Percentiles rank a stretch among this genome's conserved stretches.
Conservation (phyloP, 2,797 vertebrate genomes). For the Philypnodon macrostomus region DNA sequence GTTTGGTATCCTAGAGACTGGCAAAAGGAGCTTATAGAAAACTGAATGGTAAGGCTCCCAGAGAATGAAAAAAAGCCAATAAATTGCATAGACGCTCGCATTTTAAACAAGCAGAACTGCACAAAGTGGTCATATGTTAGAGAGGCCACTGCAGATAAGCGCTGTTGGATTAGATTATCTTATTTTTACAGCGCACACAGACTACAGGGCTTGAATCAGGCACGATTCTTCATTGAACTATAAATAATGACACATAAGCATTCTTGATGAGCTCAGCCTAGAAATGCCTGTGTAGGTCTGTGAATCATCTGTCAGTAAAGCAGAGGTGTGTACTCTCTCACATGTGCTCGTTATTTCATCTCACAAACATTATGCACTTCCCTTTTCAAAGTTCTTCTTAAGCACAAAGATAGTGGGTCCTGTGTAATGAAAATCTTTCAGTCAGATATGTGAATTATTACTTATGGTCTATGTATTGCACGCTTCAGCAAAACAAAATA, state of each 20-base stretch:
- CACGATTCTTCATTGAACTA: constrained; percentile 33
- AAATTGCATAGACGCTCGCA: constrained; percentile 5
- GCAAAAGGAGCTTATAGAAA: constrained; percentile 52
- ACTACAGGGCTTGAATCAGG: constrained; percentile 23
- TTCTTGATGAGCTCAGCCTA: constrained; percentile 24
- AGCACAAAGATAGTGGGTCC: neutral
- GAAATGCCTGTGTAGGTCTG: constrained; percentile 21
- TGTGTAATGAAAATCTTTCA: neutral
- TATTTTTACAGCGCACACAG: constrained; percentile 44
- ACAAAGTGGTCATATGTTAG: neutral
- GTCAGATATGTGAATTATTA: neutral
- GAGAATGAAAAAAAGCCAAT: constrained; percentile 15
- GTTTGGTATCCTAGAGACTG: constrained; percentile 68
- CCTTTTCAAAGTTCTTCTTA: neutral
- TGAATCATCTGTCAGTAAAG: constrained; percentile 19
- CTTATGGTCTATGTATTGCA: neutral
- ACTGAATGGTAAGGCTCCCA: constrained; percentile 44
- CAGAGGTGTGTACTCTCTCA: constrained; percentile 2
- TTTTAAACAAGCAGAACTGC: neutral
- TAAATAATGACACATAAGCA: constrained; percentile 49
- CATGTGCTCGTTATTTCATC: constrained; percentile 1
- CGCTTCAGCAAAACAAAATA: no score
- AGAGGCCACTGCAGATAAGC: constrained; percentile 50
- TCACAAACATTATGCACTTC: constrained; percentile 20
- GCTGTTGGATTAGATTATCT: constrained; percentile 54